Percentiles rank a stretch among this genome's conserved stretches.
Evolutionary conservation across 2,888 invertebrate species (phyloP).

Genomic region (Coenonympha arcania): DNA sequence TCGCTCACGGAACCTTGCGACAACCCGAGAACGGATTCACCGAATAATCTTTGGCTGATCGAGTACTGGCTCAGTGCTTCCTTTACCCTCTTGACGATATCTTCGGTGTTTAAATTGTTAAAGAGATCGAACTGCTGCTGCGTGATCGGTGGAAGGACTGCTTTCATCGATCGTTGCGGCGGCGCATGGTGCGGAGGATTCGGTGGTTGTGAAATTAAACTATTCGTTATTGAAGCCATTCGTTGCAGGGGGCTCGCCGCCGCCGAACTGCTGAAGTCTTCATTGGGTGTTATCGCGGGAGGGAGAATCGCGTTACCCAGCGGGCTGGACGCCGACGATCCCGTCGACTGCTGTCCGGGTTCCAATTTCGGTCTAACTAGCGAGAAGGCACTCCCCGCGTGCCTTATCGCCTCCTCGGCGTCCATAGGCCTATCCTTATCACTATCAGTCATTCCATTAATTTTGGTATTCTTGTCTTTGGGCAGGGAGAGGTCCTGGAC

Average conservation of each 20-base stretch:
- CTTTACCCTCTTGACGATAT: constrained; percentile 96
- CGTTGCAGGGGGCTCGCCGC: constrained; percentile 95
- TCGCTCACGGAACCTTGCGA: constrained; percentile 99
- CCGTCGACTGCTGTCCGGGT: constrained; percentile 81
- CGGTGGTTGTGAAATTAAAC: constrained; percentile 91
- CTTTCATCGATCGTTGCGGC: constrained; percentile 92
- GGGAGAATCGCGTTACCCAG: constrained; percentile 89
- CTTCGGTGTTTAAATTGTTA: constrained; percentile 98
- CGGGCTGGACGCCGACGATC: constrained; percentile 88
- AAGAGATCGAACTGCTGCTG: constrained; percentile 99
- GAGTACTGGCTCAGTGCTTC: constrained; percentile 96
- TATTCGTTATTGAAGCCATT: constrained; percentile 99
- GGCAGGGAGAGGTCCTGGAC: constrained; percentile 90
- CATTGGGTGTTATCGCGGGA: constrained; percentile 85
- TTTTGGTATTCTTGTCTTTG: constrained; percentile 80
- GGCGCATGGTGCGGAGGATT: constrained; percentile 88
- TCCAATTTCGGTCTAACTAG: constrained; percentile 89
- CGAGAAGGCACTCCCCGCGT: constrained; percentile 89
- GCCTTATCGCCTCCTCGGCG: constrained; percentile 81
- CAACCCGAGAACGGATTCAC: constrained; percentile 96
- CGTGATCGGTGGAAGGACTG: constrained; percentile 97
- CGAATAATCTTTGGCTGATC: constrained; percentile 97
- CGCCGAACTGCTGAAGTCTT: constrained; percentile 84
- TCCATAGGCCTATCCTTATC: constrained; percentile 77
- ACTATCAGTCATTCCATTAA: constrained; percentile 78